Base-by-base conservation (phyloP, 2,113 vertebrate species). In the Galemys pyrenaicus region DNA sequence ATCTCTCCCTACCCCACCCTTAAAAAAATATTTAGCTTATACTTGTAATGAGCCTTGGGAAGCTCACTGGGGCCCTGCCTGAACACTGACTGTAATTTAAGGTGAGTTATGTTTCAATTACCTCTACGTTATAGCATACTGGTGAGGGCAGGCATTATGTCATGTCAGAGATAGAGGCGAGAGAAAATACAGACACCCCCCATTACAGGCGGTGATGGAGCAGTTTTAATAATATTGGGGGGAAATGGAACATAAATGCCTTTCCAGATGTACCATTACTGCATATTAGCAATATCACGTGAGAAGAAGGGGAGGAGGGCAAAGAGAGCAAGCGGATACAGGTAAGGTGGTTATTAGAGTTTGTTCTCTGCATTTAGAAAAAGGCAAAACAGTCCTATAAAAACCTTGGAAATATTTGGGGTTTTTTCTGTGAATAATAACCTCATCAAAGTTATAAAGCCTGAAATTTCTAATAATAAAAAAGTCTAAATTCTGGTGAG, bases 41-140 rank as follows among this genome's bases (percentile, higher is more conserved):
- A 96, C 97, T 97, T 98, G 97, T 98, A 98, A 98, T 98, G 97
- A 98, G 98, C 97, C 97, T 97, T 96, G 97, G 97, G 96, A 98
- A 98, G 94, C 98, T 97, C 95, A 96, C 95, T 58, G 7, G 94
- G 98, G 74, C 97, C 95, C 96, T 98, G 98, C 95, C 96, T 98
- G 97, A 98, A 98, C 97, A 98, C 95, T 94, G 98, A 93, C 97
- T 98, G 98, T 98, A 98, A 98, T 98, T 98, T 98, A 98, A 90
- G 26, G 97, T 98, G 98, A 98, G 97, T 98, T 98, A 99, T 98
- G 98, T 98, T 98, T 98, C 98, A 98, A 98, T 99, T 99, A 98
- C 98, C 97, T 98, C 83, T 77, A 97, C 97, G 97, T 98, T 98
- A 98, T 97, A 98, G 98, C 98, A 85, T 98, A 97, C 98, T 97